A percentile compares a stretch with the other conserved stretches of the same genome.
phyloP scores from a whole-genome alignment of 2,888 invertebrate genomes.

The Troides helena region DNA sequence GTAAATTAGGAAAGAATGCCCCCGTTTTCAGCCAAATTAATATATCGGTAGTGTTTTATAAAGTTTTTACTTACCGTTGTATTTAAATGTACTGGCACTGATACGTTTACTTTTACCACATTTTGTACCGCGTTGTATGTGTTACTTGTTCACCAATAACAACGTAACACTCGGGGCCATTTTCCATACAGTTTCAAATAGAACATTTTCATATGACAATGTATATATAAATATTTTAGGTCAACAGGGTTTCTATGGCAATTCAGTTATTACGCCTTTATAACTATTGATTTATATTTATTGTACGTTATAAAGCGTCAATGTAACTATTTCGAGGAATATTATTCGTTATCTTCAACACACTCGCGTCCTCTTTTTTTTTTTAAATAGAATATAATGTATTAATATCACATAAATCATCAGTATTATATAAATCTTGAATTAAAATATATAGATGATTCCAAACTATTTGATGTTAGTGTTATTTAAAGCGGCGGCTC shows the following conservation, averaged over 20 bases:
- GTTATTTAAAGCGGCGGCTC: conserved; percentile 4
- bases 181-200: conserved; percentile 28
- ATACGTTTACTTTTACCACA: conserved; percentile 27
- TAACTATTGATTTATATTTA: conserved; percentile 29
- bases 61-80: conserved; percentile 35
- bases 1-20: conserved; percentile 31
- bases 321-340: conserved; percentile 23
- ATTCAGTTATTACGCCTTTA: conserved; percentile 44
- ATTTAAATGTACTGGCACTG: conserved; percentile 27
- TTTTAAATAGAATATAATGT: conserved; percentile 21
- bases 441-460: conserved; percentile 21
- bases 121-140: conserved; percentile 28
- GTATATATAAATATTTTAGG: conserved; percentile 43
- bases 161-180: conserved; percentile 36
- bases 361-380: conserved; percentile 12
- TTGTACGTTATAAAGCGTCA: conserved; percentile 19
- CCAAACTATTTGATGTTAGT: conserved; percentile 26
- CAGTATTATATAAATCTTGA: conserved; percentile 28
- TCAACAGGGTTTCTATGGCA: conserved; percentile 65
- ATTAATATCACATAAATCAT: conserved; percentile 18
- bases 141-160: conserved; percentile 11
- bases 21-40: conserved; percentile 42
- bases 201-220: conserved; percentile 34
- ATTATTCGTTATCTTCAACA: conserved; percentile 17
- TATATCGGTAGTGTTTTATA: conserved; percentile 39